phyloP scores from a whole-genome alignment of 2,888 invertebrate species.

The Glaucopsyche alexis region DNA sequence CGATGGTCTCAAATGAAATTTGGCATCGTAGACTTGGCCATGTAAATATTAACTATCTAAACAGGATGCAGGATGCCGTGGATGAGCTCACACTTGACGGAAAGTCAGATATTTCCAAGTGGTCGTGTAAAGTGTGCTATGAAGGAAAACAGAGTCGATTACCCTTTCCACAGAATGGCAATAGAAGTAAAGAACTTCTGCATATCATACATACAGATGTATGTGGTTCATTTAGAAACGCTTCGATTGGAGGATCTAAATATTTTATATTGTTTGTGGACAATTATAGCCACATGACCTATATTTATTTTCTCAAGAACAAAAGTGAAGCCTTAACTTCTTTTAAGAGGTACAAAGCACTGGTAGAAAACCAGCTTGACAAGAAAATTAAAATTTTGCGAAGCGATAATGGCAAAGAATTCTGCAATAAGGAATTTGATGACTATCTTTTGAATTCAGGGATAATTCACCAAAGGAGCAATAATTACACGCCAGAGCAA shows the following conservation, averaged over 20 bases:
- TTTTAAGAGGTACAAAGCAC: slow-evolving; percentile 38
- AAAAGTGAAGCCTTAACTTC: slow-evolving; percentile 38
- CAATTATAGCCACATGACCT: slow-evolving; percentile 34
- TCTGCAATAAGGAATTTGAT: slow-evolving; percentile 36
- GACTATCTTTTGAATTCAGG: slow-evolving; percentile 36
- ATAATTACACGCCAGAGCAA: slow-evolving; percentile 41
- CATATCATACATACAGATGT: slow-evolving; percentile 35
- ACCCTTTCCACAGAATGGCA: slow-evolving; percentile 30
- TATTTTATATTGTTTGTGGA: slow-evolving; percentile 25
- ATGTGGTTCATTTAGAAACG: slow-evolving; percentile 37
- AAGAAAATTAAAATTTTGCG: slow-evolving; percentile 31
- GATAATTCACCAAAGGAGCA: slow-evolving; percentile 41
- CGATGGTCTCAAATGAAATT: background rate
- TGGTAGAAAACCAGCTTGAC: background rate
- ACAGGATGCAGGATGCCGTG: background rate
- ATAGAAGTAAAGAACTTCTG: slow-evolving; percentile 35
- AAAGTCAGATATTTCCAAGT: background rate
- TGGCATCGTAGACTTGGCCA: background rate
- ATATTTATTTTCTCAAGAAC: slow-evolving; percentile 39
- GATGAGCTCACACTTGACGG: background rate
- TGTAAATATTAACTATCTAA: background rate
- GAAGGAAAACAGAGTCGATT: slow-evolving; percentile 32
- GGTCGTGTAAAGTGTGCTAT: slow-evolving; percentile 25
- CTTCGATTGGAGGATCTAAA: slow-evolving; percentile 31
- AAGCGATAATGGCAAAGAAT: slow-evolving; percentile 37